Conservation (phyloP, 2,113 vertebrate species). For the Sapayoa aenigma region DNA sequence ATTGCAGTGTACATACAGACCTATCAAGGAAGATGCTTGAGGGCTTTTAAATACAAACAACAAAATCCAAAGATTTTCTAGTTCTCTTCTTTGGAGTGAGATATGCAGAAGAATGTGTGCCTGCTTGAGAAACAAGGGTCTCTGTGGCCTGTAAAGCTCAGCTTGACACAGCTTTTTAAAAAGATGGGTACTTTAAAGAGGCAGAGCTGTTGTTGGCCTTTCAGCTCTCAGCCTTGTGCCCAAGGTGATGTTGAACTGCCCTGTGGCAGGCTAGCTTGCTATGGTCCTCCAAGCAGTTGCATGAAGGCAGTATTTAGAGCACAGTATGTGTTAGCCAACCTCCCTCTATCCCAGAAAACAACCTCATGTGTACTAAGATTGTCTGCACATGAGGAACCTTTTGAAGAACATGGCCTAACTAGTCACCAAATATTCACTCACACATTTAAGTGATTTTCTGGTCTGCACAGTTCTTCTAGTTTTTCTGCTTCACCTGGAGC, state of each 20-base stretch:
- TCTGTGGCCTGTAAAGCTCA: not conserved
- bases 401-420: not conserved
- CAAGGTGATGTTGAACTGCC: not conserved
- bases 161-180: not conserved
- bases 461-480: not conserved
- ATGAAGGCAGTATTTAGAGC: not conserved
- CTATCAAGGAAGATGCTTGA: constrained; percentile 9
- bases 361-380: not conserved
- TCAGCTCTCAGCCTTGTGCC: not conserved
- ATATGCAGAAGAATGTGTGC: not conserved
- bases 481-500: not conserved
- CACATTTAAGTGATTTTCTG: not conserved
- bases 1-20: constrained; percentile 52
- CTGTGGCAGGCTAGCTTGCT: not conserved
- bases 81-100: not conserved
- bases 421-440: not conserved
- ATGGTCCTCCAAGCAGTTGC: not conserved
- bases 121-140: not conserved
- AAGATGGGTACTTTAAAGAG: not conserved
- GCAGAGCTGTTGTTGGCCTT: not conserved
- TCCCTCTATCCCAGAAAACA: not conserved
- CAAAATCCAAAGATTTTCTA: not conserved
- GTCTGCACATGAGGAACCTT: not conserved
- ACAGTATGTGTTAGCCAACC: not conserved
- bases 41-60: constrained; percentile 13